phyloP scores from a whole-genome alignment of 2,888 invertebrate species.

The Thelaira solivaga region DNA sequence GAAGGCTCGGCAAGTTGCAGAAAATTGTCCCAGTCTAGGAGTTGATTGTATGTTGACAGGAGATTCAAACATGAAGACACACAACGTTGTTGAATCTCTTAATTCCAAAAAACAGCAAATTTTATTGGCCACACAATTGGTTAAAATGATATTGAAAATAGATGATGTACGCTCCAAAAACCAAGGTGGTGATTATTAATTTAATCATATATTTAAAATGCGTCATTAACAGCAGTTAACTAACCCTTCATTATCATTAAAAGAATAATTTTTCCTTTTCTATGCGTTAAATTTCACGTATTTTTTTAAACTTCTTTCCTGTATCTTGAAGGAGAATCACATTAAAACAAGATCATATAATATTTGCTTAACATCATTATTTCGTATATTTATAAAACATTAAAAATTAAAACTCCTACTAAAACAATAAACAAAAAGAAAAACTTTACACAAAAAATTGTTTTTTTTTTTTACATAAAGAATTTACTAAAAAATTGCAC shows the following conservation, averaged over 20 bases:
- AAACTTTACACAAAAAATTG: background rate
- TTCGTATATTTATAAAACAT: too few relatives aligned
- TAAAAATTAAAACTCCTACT: background rate
- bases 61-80: slow-evolving; percentile 91
- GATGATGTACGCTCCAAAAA: slow-evolving; percentile 91
- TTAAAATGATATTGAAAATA: slow-evolving; percentile 99
- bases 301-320: too few relatives aligned
- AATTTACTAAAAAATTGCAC: slow-evolving; percentile 14
- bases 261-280: too few relatives aligned
- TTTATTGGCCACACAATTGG: slow-evolving; percentile 96
- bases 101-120: slow-evolving; percentile 98
- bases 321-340: background rate
- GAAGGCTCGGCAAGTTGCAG: slow-evolving; percentile 91
- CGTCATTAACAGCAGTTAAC: background rate
- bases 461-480: background rate
- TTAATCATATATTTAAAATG: background rate
- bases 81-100: slow-evolving; percentile 97
- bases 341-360: slow-evolving; percentile 45
- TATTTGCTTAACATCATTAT: slow-evolving; percentile 46
- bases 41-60: slow-evolving; percentile 96
- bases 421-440: too few relatives aligned
- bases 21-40: slow-evolving; percentile 91
- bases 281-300: too few relatives aligned
- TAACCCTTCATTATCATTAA: too few relatives aligned
- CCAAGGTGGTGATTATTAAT: slow-evolving; percentile 69